Evolutionary conservation across 1,140 invertebrate genomes (phyloP).

Genomic region (Bombus consobrinus): DNA sequence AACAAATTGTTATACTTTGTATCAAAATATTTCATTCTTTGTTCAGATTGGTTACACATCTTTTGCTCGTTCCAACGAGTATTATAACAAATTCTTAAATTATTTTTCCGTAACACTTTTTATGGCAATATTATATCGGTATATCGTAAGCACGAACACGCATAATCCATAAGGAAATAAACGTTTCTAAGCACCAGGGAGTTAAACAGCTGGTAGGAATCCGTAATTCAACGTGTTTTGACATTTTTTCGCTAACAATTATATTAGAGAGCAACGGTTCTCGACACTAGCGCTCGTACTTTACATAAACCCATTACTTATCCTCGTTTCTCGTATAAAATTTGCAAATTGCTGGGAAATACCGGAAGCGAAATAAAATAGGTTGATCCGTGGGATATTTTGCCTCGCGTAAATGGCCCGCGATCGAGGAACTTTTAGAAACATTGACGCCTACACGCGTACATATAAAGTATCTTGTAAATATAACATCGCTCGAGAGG

Average conservation of each 20-base stretch:
- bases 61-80: no score
- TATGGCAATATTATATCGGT: no score
- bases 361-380: neutral
- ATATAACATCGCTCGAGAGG: no score
- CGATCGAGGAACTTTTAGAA: slow-evolving; percentile 15
- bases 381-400: neutral
- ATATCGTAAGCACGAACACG: neutral
- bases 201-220: neutral
- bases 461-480: no score
- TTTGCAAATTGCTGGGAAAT: neutral
- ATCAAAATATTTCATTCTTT: no score
- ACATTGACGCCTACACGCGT: neutral
- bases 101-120: no score
- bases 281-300: neutral
- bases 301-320: neutral
- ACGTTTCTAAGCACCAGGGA: neutral
- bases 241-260: neutral
- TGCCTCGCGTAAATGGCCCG: slow-evolving; percentile 6
- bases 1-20: no score
- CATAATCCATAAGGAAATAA: neutral
- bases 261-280: neutral
- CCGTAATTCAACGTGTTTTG: neutral
- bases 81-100: no score
- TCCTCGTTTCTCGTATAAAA: neutral
- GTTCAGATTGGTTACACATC: no score